Conservation (phyloP, 2,888 invertebrate species). For the Platycheirus rosarum region DNA sequence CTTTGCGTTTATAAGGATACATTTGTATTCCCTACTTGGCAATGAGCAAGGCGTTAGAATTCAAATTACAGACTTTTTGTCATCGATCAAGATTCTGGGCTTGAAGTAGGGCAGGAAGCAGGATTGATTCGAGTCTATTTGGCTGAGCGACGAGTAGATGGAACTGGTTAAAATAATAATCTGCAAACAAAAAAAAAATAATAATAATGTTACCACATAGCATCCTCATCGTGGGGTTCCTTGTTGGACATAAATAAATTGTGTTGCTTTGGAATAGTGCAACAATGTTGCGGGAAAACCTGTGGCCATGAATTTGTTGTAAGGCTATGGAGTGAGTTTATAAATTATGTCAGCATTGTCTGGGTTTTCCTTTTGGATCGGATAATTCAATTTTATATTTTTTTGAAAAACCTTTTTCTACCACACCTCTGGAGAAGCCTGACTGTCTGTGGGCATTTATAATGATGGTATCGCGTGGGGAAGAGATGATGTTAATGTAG, state of each 20-base stretch:
- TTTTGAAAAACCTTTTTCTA: neutral
- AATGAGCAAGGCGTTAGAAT: conserved; percentile 23
- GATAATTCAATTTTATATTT: conserved; percentile 16
- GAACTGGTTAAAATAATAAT: conserved; percentile 27
- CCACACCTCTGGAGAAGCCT: neutral
- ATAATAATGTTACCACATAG: conserved; percentile 10
- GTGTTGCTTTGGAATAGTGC: conserved; percentile 41
- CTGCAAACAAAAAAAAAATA: neutral
- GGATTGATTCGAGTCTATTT: conserved; percentile 16
- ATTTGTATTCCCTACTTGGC: conserved; percentile 25
- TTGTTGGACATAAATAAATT: conserved; percentile 56
- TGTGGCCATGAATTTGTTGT: conserved; percentile 40
- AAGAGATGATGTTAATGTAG: neutral
- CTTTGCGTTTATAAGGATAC: conserved; percentile 31
- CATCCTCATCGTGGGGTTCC: conserved; percentile 52
- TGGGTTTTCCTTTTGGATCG: conserved; percentile 8
- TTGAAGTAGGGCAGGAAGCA: conserved; percentile 1
- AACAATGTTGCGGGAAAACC: conserved; percentile 58
- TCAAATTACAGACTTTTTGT: conserved; percentile 21
- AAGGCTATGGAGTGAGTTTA: conserved; percentile 21
- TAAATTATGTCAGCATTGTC: conserved; percentile 54
- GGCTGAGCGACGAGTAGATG: neutral
- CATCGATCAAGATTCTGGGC: conserved; percentile 34
- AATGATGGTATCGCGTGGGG: conserved; percentile 6
- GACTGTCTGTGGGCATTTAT: conserved; percentile 3